These are phyloP conservation scores for Plebejus anna DNA, from an alignment of 2,888 invertebrate genomes.

Conservation along the genomic window DNA sequence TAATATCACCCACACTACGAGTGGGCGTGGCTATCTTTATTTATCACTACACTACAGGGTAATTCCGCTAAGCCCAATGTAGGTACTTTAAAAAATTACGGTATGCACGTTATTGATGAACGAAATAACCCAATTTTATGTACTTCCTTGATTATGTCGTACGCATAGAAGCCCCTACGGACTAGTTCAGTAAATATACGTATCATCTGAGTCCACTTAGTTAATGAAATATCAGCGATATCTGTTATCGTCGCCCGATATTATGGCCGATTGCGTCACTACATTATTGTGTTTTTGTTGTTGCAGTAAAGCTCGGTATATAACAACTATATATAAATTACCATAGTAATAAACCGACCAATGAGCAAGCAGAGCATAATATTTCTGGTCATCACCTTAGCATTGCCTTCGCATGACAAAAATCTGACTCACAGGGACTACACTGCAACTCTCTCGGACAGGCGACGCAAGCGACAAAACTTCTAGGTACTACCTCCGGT, in stretches of 20 bases:
- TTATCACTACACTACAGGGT: no score
- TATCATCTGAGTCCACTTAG: conserved; percentile 36
- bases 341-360: neutral
- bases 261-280: conserved; percentile 15
- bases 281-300: conserved; percentile 4
- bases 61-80: neutral
- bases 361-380: neutral
- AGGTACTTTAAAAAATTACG: neutral
- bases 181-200: conserved; percentile 26
- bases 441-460: no score
- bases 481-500: no score
- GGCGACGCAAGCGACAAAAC: no score
- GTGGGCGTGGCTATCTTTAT: no score
- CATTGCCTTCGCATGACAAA: no score
- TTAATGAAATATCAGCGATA: conserved; percentile 38
- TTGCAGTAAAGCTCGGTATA: neutral
- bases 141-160: neutral
- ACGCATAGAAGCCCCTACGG: neutral
- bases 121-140: neutral
- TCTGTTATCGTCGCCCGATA: conserved; percentile 35
- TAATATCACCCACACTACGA: no score
- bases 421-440: no score
- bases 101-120: neutral
- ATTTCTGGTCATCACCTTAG: no score
- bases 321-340: neutral